Percentiles rank a stretch among this genome's conserved stretches.
phyloP scores from a whole-genome alignment of 1,140 invertebrate species.

The Diabrotica virgifera region DNA sequence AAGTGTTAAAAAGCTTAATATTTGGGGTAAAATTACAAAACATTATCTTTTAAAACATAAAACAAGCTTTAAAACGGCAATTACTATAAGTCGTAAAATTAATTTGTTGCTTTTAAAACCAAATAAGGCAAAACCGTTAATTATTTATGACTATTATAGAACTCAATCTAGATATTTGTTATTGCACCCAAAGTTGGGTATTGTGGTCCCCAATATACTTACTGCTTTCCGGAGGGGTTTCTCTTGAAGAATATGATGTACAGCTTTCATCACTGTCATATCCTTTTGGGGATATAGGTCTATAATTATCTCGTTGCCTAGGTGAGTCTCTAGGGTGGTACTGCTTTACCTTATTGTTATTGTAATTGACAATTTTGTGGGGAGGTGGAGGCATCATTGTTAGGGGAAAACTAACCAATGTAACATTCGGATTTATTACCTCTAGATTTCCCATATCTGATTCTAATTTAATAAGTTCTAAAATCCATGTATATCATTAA shows the following conservation, averaged over 20 bases:
- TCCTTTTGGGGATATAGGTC: slow-evolving; percentile 19
- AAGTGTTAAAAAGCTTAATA: no score
- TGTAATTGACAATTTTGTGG: slow-evolving; percentile 24
- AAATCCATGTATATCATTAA: no score
- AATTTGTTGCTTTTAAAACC: no score
- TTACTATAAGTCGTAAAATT: no score
- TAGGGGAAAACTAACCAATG: slow-evolving; percentile 19
- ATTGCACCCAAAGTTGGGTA: no score
- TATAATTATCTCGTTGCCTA: slow-evolving; percentile 15
- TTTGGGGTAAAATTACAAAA: no score
- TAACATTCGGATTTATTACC: slow-evolving; percentile 11
- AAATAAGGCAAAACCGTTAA: no score
- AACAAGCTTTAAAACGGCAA: no score
- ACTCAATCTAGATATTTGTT: no score
- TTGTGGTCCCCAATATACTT: no score
- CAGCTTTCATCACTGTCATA: slow-evolving; percentile 31
- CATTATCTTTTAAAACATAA: no score
- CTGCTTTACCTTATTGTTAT: slow-evolving; percentile 17
- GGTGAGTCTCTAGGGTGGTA: slow-evolving; percentile 18
- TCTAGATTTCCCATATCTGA: not conserved
- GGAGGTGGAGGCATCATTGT: slow-evolving; percentile 17
- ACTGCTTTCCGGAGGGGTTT: slow-evolving; percentile 10
- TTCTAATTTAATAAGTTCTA: not conserved
- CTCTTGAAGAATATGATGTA: slow-evolving; percentile 24
- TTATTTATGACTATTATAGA: no score